These are phyloP conservation scores for Drosophila kanapiae DNA, from an alignment of 1,140 invertebrate genomes.

Conservation along the genomic window DNA sequence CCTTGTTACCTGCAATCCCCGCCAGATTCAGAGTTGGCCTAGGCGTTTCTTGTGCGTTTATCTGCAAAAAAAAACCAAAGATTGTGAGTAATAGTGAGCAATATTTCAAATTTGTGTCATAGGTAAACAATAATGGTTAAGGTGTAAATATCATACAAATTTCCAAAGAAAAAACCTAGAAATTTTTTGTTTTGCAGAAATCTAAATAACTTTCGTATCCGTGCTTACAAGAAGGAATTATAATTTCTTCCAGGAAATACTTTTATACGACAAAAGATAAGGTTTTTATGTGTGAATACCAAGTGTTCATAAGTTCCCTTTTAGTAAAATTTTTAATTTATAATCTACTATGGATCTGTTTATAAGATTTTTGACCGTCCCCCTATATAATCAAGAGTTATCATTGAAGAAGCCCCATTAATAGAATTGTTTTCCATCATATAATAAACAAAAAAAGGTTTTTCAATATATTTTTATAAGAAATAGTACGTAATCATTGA, in stretches of 20 bases:
- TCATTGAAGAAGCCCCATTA: no score
- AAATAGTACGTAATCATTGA: no score
- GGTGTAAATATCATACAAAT: not conserved
- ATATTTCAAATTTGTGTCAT: conserved; percentile 1
- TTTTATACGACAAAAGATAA: no score
- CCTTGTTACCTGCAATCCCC: conserved; percentile 24
- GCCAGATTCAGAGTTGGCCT: conserved; percentile 18
- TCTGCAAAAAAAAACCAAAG: conserved; percentile 14
- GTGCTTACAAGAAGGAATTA: no score
- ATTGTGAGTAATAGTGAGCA: conserved; percentile 11
- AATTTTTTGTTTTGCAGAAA: not conserved
- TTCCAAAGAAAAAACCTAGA: not conserved
- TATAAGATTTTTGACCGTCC: no score
- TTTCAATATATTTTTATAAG: no score
- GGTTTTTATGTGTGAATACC: not conserved
- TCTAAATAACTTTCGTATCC: not conserved
- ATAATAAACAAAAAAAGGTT: no score
- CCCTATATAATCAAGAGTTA: no score
- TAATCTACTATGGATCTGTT: no score
- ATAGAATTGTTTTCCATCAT: no score
- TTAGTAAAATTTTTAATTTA: not conserved
- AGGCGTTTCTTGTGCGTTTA: conserved; percentile 10
- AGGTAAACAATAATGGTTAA: not conserved
- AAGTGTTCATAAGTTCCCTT: no score
- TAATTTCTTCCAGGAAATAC: no score